phyloP scores from a whole-genome alignment of 1,140 invertebrate genomes.

The Drosophila repletoides region DNA sequence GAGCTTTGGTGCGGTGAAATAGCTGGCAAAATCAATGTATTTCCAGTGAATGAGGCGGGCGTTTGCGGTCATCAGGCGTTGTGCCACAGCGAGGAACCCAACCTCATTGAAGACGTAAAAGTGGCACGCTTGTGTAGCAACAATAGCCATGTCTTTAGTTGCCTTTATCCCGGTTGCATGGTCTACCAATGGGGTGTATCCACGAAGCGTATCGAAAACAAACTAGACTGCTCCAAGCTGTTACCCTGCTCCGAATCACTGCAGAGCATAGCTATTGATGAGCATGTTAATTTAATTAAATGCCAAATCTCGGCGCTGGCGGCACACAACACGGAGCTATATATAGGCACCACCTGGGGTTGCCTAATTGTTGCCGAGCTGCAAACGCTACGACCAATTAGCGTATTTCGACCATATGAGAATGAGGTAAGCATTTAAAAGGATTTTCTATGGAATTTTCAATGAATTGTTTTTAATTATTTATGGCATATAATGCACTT shows the following conservation, averaged over 20 bases:
- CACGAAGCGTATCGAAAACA: constrained; percentile 87
- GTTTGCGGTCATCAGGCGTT: constrained; percentile 84
- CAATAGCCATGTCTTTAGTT: constrained; percentile 88
- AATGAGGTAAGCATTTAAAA: constrained; percentile 86
- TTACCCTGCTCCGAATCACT: constrained; percentile 95
- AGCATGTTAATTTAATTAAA: constrained; percentile 90
- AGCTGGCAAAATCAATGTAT: constrained; percentile 88
- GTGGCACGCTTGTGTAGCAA: constrained; percentile 86
- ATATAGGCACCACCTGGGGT: constrained; percentile 96
- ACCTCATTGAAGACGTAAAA: constrained; percentile 83
- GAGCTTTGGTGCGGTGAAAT: constrained; percentile 91
- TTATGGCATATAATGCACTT: constrained; percentile 45
- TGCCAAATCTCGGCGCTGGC: constrained; percentile 93
- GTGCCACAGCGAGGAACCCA: constrained; percentile 78
- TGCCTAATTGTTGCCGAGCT: constrained; percentile 94
- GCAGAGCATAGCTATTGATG: constrained; percentile 95
- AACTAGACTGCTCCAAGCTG: constrained; percentile 95
- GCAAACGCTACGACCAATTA: constrained; percentile 90
- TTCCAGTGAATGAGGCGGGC: constrained; percentile 84
- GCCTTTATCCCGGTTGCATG: constrained; percentile 90
- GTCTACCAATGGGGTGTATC: constrained; percentile 92
- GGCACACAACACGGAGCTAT: constrained; percentile 87
- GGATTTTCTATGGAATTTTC: background rate
- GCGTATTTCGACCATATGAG: constrained; percentile 94
- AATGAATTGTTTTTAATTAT: background rate